Evolutionary conservation across 2,888 invertebrate genomes (phyloP), one percentile per base, ranked within the genome.

Genomic region (Pammene fasciana): DNA sequence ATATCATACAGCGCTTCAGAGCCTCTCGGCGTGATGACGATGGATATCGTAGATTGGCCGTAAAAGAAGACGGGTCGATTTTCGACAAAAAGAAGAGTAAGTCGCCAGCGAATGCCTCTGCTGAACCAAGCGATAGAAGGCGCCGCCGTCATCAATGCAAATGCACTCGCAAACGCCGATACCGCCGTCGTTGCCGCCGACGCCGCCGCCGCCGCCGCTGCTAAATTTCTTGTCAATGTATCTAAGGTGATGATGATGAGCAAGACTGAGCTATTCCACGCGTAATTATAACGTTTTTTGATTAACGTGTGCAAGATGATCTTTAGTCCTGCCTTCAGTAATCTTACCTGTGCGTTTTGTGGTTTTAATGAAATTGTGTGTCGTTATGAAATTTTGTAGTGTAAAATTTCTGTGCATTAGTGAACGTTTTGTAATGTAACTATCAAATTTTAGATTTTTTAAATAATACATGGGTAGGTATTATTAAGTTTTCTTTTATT

Each of bases 141-240:
- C 54, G 54, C n/a, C 34, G 54, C n/a, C 54, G 54, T 34, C 54
- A 54, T n/a, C 34, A 26, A 10, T 54, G 54, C 54, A 54, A 54
- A 13, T 54, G 54, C 34, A 54, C 54, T 13, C 54, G 54, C 34
- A 54, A 34, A n/a, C 54, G 54, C 54, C 54, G 54, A 8, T 36
- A n/a, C 54, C 34, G 54, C 8, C n/a, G 54, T 0, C 34, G 54
- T 0, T 16, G 52, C 1, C 34, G 34, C 5, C 52, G 52, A 6
- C 13, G 50, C 0, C 50, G 50, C 11, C 50, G 48, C 0, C 48
- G 48, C 4, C 48, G 50, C 26, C n/a, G 13, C 16, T 26, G 50
- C 13, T 50, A 11, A 9, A 11, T 26, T 26, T 55, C 14, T 34
- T 36, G 26, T 26, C 26, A 26, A 26, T 26, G 8, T 11, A n/a